A percentile compares a stretch with the other conserved stretches of the same genome.
phyloP scores from a whole-genome alignment of 92 coral and sea anemone species.

The Heliopora coerulea region DNA sequence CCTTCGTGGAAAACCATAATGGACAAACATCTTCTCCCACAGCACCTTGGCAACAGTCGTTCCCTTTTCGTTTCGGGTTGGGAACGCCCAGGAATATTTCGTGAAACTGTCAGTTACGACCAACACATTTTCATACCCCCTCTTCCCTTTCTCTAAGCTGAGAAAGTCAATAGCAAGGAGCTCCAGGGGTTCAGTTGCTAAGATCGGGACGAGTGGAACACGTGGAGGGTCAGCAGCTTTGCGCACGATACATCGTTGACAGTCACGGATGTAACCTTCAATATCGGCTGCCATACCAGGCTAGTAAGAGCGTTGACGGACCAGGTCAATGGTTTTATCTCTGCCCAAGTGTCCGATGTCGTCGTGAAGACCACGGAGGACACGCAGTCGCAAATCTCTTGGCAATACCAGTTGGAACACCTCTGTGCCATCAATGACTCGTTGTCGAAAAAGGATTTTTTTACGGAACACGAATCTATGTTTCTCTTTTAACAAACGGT shows the following conservation, averaged over 20 bases:
- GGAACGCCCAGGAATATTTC: constrained; percentile 51
- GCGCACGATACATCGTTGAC: too few relatives aligned
- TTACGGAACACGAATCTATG: constrained; percentile 11
- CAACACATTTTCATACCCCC: constrained; percentile 45
- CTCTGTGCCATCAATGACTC: constrained; percentile 28
- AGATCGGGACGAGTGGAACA: constrained; percentile 44
- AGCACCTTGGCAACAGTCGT: too few relatives aligned
- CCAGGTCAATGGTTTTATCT: too few relatives aligned
- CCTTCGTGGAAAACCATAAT: too few relatives aligned
- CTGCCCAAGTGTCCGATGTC: too few relatives aligned
- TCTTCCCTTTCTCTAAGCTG: constrained; percentile 51
- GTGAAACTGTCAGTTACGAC: constrained; percentile 54
- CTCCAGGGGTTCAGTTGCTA: constrained; percentile 42
- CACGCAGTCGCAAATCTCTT: constrained; percentile 7
- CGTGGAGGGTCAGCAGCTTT: too few relatives aligned
- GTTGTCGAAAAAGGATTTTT: constrained; percentile 31
- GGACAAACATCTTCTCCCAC: too few relatives aligned
- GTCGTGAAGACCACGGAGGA: constrained; percentile 36
- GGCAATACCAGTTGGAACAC: constrained; percentile 42
- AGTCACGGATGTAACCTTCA: too few relatives aligned
- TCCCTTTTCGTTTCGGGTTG: constrained; percentile 57
- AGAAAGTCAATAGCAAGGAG: constrained; percentile 49
- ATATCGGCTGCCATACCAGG: too few relatives aligned
- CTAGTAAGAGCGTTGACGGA: too few relatives aligned
- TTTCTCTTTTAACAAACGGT: neutral